Base-by-base conservation (phyloP, 1,140 invertebrate species). In the Drosophila ficusphila region DNA sequence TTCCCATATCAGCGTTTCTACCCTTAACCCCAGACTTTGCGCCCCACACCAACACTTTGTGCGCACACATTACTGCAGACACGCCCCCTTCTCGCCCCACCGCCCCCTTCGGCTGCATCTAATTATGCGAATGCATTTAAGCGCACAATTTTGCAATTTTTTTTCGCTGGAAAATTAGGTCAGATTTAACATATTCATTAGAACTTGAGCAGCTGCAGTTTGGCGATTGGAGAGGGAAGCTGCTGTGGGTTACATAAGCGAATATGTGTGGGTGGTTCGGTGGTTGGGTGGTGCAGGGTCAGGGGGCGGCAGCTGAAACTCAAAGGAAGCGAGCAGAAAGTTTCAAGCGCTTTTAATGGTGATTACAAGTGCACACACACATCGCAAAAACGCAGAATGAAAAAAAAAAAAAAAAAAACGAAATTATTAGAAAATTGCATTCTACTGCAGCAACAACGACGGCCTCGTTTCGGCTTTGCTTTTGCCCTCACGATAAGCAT, bases 181-280 rank as follows among this genome's bases (percentile, higher is more conserved):
- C 82, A 88, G 82, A 88, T 88, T 86, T 86, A 86, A 88, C 82
- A 86, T 86, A 88, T 82, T 76, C 81, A 86, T 88, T 81, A 88
- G 82, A 88, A 82, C 64, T 79, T 62, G 58, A 47, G 48, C 51
- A 14, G 36, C 48, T 23, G 34, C 6, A 23, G 47, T 23, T 38
- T 3, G 38, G 25, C n/a, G 27, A 21, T 21, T 6, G 33, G 38
- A 16, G 38, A 9, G 46, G 41, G 64, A 51, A 44, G 49, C 29
- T 48, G 60, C 29, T 16, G 31, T n/a, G 38, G 36, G 54, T 56
- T 48, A 48, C 31, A 67, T 49, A 67, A 52, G 25, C 11, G 25
- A 51, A 41, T 49, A 21, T 64, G 57, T 36, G 44, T 33, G 60
- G 16, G 52, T 57, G 41, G 41, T 2, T 21, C 2, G 3, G 16